Percentiles rank a stretch among this genome's conserved stretches.
phyloP scores from a whole-genome alignment of 2,797 vertebrate genomes.

The Erithacus rubecula region DNA sequence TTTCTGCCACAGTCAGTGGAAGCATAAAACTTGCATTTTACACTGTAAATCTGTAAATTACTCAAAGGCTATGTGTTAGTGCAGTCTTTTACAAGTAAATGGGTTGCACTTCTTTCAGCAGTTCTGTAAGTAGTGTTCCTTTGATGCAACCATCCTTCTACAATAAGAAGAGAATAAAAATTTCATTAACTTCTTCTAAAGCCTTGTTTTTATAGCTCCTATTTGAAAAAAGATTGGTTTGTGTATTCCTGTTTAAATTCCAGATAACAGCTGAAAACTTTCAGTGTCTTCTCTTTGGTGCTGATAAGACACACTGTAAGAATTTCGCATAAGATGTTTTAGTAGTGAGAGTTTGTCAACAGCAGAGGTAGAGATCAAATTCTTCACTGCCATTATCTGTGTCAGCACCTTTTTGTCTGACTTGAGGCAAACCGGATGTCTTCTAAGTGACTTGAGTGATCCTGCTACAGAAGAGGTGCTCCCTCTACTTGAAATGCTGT shows the following conservation, averaged over 20 bases:
- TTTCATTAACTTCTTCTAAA: not conserved
- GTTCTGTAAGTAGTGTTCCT: not conserved
- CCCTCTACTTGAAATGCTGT: not conserved
- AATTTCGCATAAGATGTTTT: not conserved
- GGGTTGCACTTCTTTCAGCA: not conserved
- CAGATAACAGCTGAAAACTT: not conserved
- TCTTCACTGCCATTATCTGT: not conserved
- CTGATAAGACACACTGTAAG: not conserved
- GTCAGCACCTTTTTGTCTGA: not conserved
- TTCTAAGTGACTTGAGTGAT: not conserved
- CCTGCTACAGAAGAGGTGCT: not conserved
- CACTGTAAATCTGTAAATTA: not conserved
- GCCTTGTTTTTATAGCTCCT: not conserved
- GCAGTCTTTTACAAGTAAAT: not conserved
- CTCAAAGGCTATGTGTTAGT: not conserved
- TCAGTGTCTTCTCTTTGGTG: not conserved
- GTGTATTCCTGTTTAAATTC: not conserved
- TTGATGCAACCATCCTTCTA: not conserved
- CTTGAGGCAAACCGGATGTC: not conserved
- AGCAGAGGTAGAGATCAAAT: not conserved
- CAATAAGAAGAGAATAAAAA: not conserved
- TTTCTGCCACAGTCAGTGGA: not conserved
- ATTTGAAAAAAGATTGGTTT: not conserved
- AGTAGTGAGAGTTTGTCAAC: not conserved
- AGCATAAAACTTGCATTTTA: not conserved